Conservation (phyloP, 92 coral and sea anemone genomes). For the Actinostola sp. region DNA sequence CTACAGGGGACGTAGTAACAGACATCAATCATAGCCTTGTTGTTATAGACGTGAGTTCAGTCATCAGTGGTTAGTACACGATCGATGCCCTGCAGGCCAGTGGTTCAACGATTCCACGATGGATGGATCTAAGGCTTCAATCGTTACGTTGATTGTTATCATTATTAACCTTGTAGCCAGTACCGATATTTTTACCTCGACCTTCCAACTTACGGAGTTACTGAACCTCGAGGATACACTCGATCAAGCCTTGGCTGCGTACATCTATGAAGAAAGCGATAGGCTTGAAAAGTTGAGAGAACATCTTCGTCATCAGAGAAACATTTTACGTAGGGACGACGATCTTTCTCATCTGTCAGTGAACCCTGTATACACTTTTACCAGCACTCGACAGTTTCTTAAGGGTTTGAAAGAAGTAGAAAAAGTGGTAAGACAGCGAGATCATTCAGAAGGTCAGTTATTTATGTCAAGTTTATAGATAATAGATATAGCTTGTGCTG, state of each 20-base stretch:
- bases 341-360: not conserved
- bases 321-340: not conserved
- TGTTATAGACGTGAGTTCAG: too few relatives aligned
- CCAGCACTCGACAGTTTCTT: constrained; percentile 15
- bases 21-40: too few relatives aligned
- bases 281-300: constrained; percentile 9
- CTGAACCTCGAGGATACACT: not conserved
- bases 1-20: too few relatives aligned
- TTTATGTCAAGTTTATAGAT: not conserved
- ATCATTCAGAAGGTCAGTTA: constrained; percentile 1
- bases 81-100: too few relatives aligned
- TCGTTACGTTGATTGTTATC: not conserved
- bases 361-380: constrained; percentile 15
- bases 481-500: too few relatives aligned
- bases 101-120: not conserved
- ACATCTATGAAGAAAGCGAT: not conserved
- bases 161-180: not conserved
- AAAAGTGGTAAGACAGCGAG: not conserved
- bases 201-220: not conserved
- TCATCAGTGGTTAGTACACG: too few relatives aligned
- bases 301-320: not conserved
- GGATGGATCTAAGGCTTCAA: not conserved
- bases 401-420: constrained; percentile 9
- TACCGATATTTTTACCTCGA: constrained; percentile 6
- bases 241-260: not conserved